Conservation (phyloP, 2,797 vertebrate genomes). For the Spheniscus humboldti region DNA sequence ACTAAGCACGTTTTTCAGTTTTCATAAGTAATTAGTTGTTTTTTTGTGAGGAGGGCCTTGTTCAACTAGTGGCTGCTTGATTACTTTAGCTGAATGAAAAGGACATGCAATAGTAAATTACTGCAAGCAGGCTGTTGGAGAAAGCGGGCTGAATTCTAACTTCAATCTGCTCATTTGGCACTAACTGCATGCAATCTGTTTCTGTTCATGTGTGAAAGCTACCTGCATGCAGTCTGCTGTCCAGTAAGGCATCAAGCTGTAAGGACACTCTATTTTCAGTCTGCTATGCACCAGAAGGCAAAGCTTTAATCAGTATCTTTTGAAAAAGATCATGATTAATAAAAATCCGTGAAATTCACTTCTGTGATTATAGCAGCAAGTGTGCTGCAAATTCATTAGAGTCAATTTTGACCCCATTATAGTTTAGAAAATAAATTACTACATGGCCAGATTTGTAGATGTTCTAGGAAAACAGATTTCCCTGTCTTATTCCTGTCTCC, state of each 20-base stretch:
- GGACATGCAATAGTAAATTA: background rate
- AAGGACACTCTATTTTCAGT: constrained; percentile 15
- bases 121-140: background rate
- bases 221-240: constrained; percentile 23
- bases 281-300: constrained; percentile 34
- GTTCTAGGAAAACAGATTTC: constrained; percentile 47
- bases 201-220: constrained; percentile 21
- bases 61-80: constrained; percentile 32
- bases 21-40: constrained; percentile 37
- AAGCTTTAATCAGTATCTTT: constrained; percentile 57
- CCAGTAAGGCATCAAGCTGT: background rate
- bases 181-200: constrained; percentile 44
- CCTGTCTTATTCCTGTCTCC: constrained; percentile 16
- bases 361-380: constrained; percentile 40
- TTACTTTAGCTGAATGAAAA: constrained; percentile 21
- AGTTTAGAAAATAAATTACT: constrained; percentile 59
- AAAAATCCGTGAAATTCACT: constrained; percentile 43
- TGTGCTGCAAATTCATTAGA: constrained; percentile 47
- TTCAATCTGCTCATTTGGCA: constrained; percentile 36
- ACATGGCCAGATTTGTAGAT: constrained; percentile 31
- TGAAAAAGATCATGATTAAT: constrained; percentile 46
- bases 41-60: background rate
- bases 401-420: constrained; percentile 35
- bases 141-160: background rate
- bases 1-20: constrained; percentile 33